phyloP scores from a whole-genome alignment of 53 echinoderm and acorn worm species.

The Crossaster papposus region DNA sequence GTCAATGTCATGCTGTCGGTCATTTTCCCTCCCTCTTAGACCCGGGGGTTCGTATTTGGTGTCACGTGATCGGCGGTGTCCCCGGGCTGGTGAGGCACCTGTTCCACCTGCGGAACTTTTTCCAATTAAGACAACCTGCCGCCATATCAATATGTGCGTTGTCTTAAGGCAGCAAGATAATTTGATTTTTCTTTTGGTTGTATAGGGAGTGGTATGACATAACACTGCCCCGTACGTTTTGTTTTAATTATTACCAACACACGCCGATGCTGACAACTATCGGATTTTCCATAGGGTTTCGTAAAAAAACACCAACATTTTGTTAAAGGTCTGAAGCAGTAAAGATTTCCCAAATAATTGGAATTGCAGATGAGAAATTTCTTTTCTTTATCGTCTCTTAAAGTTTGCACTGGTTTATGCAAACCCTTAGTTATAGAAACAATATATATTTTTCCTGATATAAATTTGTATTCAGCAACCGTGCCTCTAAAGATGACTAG shows the following conservation, averaged over 20 bases:
- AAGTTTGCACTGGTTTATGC: too few species aligned
- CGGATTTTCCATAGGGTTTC: too few species aligned
- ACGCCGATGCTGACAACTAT: too few species aligned
- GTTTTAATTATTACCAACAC: not conserved
- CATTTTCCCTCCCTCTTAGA: not conserved
- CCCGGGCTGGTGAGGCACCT: not conserved
- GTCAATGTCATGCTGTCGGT: not conserved
- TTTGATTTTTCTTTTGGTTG: not conserved
- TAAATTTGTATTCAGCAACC: too few species aligned
- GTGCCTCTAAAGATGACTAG: too few species aligned
- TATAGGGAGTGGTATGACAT: not conserved
- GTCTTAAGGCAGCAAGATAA: not conserved
- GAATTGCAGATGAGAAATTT: too few species aligned
- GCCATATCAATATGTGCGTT: not conserved
- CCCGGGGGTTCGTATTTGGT: not conserved
- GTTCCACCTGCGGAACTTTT: conserved; percentile 6
- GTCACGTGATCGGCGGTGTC: not conserved
- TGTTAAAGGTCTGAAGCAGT: too few species aligned
- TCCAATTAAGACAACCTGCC: not conserved
- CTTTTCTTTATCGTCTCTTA: too few species aligned
- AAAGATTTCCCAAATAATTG: too few species aligned
- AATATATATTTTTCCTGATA: too few species aligned
- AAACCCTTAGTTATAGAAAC: too few species aligned
- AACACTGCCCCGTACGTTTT: not conserved
- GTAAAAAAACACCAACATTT: too few species aligned